Percentiles rank a stretch among this genome's conserved stretches.
These are phyloP conservation scores for Anorthoa munda DNA, from an alignment of 2,888 invertebrate species.

Conservation along the genomic window DNA sequence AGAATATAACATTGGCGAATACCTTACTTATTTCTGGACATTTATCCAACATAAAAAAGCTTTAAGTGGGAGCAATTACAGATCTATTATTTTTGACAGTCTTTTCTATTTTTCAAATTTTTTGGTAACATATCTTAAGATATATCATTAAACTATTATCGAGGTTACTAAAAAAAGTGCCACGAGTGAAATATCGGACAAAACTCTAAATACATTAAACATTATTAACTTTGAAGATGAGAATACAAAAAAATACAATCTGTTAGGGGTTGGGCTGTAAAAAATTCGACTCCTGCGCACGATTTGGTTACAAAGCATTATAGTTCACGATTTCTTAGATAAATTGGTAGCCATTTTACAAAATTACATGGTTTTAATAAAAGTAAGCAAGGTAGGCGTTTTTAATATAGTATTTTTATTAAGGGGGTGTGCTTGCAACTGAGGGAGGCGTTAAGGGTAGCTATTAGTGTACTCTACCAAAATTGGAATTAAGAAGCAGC, in stretches of 20 bases:
- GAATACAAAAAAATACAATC: conserved; percentile 61
- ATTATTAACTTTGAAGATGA: conserved; percentile 57
- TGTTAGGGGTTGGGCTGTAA: conserved; percentile 60
- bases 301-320: conserved; percentile 58
- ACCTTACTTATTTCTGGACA: background rate
- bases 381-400: conserved; percentile 82
- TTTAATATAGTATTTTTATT: conserved; percentile 78
- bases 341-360: conserved; percentile 83
- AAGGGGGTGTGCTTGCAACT: conserved; percentile 80
- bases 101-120: background rate
- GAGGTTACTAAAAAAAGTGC: conserved; percentile 31
- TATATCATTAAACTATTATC: conserved; percentile 51
- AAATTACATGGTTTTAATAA: conserved; percentile 85
- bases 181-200: conserved; percentile 55
- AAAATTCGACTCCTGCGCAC: conserved; percentile 67
- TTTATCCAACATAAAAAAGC: background rate
- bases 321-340: conserved; percentile 77
- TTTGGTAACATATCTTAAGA: background rate
- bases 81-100: background rate
- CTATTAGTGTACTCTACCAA: conserved; percentile 72
- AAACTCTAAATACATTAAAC: conserved; percentile 43
- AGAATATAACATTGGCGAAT: background rate
- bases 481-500: conserved; percentile 34
- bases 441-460: conserved; percentile 73
- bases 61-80: conserved; percentile 5